Base-by-base conservation (phyloP, 2,113 vertebrate species). In the Scomber colias region DNA sequence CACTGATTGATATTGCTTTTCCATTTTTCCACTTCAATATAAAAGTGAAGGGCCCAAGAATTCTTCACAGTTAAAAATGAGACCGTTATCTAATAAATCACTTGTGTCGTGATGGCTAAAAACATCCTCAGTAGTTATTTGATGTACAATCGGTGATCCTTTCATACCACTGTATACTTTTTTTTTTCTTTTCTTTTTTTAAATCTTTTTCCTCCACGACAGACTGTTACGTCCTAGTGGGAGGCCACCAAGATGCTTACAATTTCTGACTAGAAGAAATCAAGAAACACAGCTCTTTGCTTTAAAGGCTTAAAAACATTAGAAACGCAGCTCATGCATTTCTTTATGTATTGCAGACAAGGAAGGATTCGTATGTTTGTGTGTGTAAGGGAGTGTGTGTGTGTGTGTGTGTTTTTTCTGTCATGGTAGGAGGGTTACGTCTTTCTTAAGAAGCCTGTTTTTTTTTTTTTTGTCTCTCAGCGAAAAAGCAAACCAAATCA, bases 301-400 rank as follows among this genome's bases (percentile, higher is more conserved):
- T 92, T 93, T 91, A 91, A 92, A 95, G 88, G 89, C 90, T 93
- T 89, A 57, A 92, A 93, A 94, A 87, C 73, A 81, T 87, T 79
- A 83, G 94, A 95, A 95, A 95, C 30, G 91, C 94, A 94, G 94
- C 94, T 94, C 94, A 95, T 95, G 94, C 94, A 95, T 95, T 95
- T 93, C 94, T 94, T 92, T 70, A 88, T 90, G 93, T 95, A 94
- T 94, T 95, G 93, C 93, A 94, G 91, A 93, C 85, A 88, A 91
- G 88, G 89, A 92, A 87, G 89, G 71, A 59, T 81, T 78, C 76
- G 62, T 80, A 48, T 80, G 75, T 80, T 24, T 81, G 61, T 87
- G 57, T 82, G 84, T 88, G 78, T 90, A 65, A 51, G 60, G 65
- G 70, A 79, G 56, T 61, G 60, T 78, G 50, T 21, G 51, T 82